These are phyloP conservation scores for Scleropages formosus DNA, from an alignment of 2,797 vertebrate genomes.

Conservation along the genomic window DNA sequence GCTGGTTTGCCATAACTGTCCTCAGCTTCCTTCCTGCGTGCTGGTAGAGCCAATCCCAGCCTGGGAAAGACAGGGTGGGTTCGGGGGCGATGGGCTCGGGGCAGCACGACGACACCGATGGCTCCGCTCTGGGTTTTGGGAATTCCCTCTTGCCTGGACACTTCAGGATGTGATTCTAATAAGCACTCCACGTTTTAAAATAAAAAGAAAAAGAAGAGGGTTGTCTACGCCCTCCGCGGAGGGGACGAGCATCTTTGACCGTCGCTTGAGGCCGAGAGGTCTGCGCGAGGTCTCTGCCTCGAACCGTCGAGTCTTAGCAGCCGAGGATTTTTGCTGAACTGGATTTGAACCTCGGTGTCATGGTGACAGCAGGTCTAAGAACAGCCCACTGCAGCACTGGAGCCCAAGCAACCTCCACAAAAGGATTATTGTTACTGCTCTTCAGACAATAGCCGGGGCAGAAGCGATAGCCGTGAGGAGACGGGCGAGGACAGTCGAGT, in stretches of 20 bases:
- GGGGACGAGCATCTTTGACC: not conserved
- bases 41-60: not conserved
- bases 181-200: not conserved
- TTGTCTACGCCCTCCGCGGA: not conserved
- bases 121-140: slow-evolving; percentile 26
- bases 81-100: not conserved
- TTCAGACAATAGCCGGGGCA: not conserved
- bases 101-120: not conserved
- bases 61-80: not conserved
- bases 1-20: not conserved
- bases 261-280: not conserved
- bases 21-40: not conserved
- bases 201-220: not conserved
- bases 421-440: not conserved
- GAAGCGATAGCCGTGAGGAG: not conserved
- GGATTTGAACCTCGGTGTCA: slow-evolving; percentile 18
- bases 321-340: not conserved
- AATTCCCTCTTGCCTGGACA: slow-evolving; percentile 31
- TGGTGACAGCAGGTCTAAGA: not conserved
- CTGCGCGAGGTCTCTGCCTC: not conserved
- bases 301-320: not conserved
- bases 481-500: not conserved
- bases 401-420: not conserved
- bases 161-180: slow-evolving; percentile 36
- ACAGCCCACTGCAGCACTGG: not conserved